Conservation (phyloP, 1,140 invertebrate genomes). For the Thaumatotibia leucotreta region DNA sequence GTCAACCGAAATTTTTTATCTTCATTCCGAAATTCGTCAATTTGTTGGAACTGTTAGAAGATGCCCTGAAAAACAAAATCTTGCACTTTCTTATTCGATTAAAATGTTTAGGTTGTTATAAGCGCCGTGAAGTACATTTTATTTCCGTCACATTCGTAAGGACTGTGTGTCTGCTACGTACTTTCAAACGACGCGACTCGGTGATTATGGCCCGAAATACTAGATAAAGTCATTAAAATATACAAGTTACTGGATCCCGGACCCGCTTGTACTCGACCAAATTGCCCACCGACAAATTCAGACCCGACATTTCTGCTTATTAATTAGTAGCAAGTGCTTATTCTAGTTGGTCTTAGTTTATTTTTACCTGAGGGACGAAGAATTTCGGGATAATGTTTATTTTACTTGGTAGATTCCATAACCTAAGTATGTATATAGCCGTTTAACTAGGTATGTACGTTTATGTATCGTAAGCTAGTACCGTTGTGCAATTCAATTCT, state of each 20-base stretch:
- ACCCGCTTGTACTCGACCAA: neutral
- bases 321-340: neutral
- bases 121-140: neutral
- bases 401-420: neutral
- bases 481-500: too few relatives aligned
- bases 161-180: neutral
- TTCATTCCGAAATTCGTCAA: too few relatives aligned
- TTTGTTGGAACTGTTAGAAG: too few relatives aligned
- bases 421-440: too few relatives aligned
- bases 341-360: neutral
- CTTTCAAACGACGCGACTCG: slow-evolving; percentile 7
- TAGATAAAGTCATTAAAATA: slow-evolving; percentile 16
- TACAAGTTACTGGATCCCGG: neutral
- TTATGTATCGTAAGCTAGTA: too few relatives aligned
- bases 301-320: neutral
- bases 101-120: too few relatives aligned
- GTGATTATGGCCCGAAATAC: slow-evolving; percentile 11
- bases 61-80: too few relatives aligned
- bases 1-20: too few relatives aligned
- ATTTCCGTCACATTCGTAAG: neutral
- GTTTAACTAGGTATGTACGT: too few relatives aligned
- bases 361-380: neutral
- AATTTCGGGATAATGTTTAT: neutral
- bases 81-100: too few relatives aligned
- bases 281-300: neutral